phyloP scores from a whole-genome alignment of 2,888 invertebrate genomes.

The Scaptodrosophila latifasciaeformis region DNA sequence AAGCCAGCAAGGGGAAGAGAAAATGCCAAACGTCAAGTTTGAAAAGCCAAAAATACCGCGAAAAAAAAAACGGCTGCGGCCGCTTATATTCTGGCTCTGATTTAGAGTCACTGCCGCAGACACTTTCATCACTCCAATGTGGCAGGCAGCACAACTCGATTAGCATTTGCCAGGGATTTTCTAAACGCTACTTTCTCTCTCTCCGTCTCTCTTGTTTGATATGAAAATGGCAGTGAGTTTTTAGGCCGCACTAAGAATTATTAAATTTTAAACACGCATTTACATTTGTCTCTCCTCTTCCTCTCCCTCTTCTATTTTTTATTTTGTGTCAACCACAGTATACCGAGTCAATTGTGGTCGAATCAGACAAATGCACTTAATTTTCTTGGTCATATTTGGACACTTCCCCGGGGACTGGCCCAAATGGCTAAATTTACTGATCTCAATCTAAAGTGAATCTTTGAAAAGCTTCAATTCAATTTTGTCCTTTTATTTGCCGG shows the following conservation, averaged over 20 bases:
- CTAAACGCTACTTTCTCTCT: background rate
- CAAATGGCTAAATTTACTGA: conserved; percentile 25
- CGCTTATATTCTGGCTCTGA: too few relatives aligned
- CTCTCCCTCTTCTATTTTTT: too few relatives aligned
- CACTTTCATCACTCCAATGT: background rate
- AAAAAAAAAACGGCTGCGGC: conserved; percentile 51
- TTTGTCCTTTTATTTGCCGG: too few relatives aligned
- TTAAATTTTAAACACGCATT: conserved; percentile 61
- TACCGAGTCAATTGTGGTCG: background rate
- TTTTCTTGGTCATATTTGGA: background rate
- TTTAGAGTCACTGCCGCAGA: conserved; percentile 1
- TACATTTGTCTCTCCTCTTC: too few relatives aligned
- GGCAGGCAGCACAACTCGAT: conserved; percentile 51
- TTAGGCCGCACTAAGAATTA: conserved; percentile 45
- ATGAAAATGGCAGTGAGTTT: background rate
- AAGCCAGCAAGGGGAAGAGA: conserved; percentile 2
- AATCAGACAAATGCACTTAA: background rate
- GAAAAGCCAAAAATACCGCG: conserved; percentile 13
- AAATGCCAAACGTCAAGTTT: conserved; percentile 39
- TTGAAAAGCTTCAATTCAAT: too few relatives aligned
- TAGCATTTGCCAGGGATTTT: conserved; percentile 59
- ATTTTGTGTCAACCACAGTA: background rate
- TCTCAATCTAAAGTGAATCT: too few relatives aligned
- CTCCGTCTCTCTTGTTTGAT: background rate
- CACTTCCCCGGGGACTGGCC: conserved; percentile 14